A percentile compares a stretch with the other conserved stretches of the same genome.
phyloP scores from a whole-genome alignment of 2,113 vertebrate species.

The Oxyruncus cristatus region DNA sequence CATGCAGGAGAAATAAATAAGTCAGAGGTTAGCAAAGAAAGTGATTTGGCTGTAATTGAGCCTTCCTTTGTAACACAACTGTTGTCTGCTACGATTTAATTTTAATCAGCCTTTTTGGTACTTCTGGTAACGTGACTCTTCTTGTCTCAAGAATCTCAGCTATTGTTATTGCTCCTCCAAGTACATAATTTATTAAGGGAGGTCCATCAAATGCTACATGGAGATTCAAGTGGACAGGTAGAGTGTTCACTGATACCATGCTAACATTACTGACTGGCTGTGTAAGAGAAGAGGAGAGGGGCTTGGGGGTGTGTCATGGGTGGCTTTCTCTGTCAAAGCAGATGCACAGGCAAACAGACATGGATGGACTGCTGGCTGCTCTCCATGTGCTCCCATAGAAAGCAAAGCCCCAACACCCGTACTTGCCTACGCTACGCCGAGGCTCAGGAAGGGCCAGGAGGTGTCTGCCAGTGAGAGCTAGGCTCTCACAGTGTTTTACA shows the following conservation, averaged over 20 bases:
- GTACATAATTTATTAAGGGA: constrained; percentile 37
- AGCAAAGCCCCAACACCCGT: not conserved
- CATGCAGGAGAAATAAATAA: constrained; percentile 71
- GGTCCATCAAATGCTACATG: not conserved
- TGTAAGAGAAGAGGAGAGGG: not conserved
- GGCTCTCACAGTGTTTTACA: not conserved
- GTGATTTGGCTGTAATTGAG: constrained; percentile 56
- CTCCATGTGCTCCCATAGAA: not conserved
- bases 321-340: not conserved
- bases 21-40: constrained; percentile 66
- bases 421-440: not conserved
- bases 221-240: not conserved
- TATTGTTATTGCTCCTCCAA: constrained; percentile 9
- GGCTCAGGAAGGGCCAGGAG: not conserved
- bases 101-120: constrained; percentile 52
- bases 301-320: not conserved
- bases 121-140: constrained; percentile 11
- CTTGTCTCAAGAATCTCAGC: constrained; percentile 35
- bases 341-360: not conserved
- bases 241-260: not conserved
- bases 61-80: constrained; percentile 54
- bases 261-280: not conserved
- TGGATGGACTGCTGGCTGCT: not conserved
- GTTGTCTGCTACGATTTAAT: constrained; percentile 65
- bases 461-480: not conserved